A percentile compares a stretch with the other conserved stretches of the same genome.
Conservation (phyloP, 2,888 invertebrate species). For the Pimpla rufipes region DNA sequence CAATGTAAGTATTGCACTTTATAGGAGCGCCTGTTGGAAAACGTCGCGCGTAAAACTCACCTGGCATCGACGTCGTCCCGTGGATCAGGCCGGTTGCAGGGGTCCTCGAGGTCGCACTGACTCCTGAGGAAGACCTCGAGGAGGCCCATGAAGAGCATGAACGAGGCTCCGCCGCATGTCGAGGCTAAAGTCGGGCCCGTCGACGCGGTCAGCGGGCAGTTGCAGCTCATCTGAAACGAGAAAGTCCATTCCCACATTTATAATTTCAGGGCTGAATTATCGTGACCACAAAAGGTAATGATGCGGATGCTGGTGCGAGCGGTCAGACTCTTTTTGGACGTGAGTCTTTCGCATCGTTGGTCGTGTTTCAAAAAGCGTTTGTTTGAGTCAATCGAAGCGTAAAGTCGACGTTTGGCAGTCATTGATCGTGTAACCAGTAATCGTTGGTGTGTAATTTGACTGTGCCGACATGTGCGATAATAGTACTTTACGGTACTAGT, state of each 20-base stretch:
- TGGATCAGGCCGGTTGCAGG: constrained; percentile 90
- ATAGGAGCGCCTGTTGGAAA: neutral
- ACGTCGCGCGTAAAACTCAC: constrained; percentile 61
- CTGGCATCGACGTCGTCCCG: constrained; percentile 81
- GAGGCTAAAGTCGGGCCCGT: constrained; percentile 94
- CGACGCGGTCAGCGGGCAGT: constrained; percentile 92
- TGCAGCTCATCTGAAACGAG: constrained; percentile 86
- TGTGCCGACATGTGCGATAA: no score
- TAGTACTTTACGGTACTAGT: no score
- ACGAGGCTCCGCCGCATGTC: constrained; percentile 94
- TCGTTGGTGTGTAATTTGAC: no score
- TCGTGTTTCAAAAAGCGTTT: neutral
- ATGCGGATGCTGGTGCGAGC: neutral
- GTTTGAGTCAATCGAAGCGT: neutral
- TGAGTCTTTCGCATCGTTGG: neutral
- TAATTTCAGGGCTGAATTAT: constrained; percentile 21
- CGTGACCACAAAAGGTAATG: constrained; percentile 22
- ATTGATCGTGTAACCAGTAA: no score
- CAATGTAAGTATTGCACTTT: neutral
- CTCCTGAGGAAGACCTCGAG: constrained; percentile 94
- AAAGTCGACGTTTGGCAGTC: no score
- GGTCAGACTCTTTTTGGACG: neutral
- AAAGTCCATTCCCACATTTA: constrained; percentile 13
- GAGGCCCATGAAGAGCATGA: constrained; percentile 96
- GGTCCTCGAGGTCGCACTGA: constrained; percentile 95